These are phyloP conservation scores for Noctua janthe DNA, from an alignment of 2,888 invertebrate species.

Conservation along the genomic window DNA sequence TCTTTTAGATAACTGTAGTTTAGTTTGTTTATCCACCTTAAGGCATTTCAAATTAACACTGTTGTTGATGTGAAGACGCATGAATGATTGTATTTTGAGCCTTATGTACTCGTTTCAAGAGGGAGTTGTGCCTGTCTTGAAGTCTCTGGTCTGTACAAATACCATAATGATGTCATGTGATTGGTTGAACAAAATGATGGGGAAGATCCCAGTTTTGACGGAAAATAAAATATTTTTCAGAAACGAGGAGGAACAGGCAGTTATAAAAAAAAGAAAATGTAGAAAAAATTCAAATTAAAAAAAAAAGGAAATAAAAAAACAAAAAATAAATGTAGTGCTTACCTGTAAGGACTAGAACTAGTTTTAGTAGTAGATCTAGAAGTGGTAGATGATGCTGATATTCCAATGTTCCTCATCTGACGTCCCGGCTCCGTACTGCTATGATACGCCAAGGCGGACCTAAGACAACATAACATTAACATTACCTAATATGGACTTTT, in stretches of 20 bases:
- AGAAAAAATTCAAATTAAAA: neutral
- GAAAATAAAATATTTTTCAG: neutral
- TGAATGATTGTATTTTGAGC: neutral
- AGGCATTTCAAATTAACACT: too few species aligned
- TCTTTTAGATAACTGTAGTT: neutral
- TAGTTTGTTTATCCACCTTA: neutral
- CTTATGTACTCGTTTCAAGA: neutral
- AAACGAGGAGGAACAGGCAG: neutral
- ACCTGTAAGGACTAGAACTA: conserved; percentile 97
- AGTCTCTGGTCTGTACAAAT: neutral
- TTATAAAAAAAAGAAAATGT: neutral
- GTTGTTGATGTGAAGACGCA: neutral
- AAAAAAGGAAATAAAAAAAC: too few species aligned
- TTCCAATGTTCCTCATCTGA: conserved; percentile 94
- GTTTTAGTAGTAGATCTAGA: conserved; percentile 98
- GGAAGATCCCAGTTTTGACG: neutral
- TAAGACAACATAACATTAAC: conserved; percentile 69
- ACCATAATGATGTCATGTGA: neutral
- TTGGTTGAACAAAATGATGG: neutral
- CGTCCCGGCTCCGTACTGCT: conserved; percentile 89
- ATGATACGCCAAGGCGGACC: conserved; percentile 96
- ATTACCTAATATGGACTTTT: neutral
- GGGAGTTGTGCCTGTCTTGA: neutral
- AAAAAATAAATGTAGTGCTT: conserved; percentile 30
- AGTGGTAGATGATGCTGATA: conserved; percentile 98